Evolutionary conservation across 2,797 vertebrate genomes (phyloP).

Genomic region (Chelon auratus): DNA sequence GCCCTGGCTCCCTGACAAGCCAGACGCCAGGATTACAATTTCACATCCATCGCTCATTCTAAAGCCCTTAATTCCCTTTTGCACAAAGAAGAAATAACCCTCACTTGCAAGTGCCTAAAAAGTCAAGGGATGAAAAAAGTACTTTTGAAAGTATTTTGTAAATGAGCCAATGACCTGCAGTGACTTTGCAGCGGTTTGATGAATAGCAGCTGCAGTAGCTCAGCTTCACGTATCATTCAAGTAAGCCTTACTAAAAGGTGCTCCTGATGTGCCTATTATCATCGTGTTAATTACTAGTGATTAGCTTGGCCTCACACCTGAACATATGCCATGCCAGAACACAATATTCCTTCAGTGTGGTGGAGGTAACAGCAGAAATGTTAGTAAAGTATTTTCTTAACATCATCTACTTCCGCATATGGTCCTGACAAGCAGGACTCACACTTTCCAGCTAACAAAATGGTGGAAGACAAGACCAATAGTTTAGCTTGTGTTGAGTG

Average conservation of each 20-base stretch:
- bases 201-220: constrained; percentile 50
- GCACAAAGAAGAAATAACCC: constrained; percentile 67
- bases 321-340: constrained; percentile 26
- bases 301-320: constrained; percentile 45
- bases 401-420: too few species aligned
- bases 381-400: too few species aligned
- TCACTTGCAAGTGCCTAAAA: constrained; percentile 49
- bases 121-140: constrained; percentile 45
- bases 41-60: constrained; percentile 64
- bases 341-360: constrained; percentile 14
- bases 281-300: constrained; percentile 46
- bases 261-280: constrained; percentile 47
- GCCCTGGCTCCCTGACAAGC: constrained; percentile 47
- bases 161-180: constrained; percentile 56
- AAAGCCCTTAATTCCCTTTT: constrained; percentile 67
- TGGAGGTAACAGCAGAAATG: not conserved
- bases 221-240: constrained; percentile 34
- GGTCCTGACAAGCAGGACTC: too few species aligned
- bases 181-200: constrained; percentile 57
- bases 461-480: too few species aligned
- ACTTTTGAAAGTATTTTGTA: constrained; percentile 62
- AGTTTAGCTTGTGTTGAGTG: too few species aligned
- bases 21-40: constrained; percentile 66
- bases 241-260: constrained; percentile 41
- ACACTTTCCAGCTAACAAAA: too few species aligned